Evolutionary conservation across 1,140 invertebrate genomes (phyloP), one percentile per base, ranked within the genome.

Genomic region (Ruditapes philippinarum): DNA sequence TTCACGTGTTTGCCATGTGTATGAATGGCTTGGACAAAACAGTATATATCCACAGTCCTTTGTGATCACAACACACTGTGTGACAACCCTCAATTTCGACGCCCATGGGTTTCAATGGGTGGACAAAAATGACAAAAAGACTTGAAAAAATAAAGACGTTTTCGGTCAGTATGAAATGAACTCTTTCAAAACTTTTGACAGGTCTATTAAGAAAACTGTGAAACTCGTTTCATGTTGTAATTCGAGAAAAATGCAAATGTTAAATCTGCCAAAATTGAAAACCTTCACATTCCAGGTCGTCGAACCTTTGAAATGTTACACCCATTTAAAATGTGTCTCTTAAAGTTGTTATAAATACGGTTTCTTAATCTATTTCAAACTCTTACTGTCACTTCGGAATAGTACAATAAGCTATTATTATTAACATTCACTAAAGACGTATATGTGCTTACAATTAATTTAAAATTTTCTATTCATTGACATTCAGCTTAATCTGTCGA

Each of bases 181-280:
- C 74, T 22, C 45, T 49, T 78, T 78, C 45, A 54, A 51, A 36
- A 36, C 28, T 51, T 14, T 31, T 78, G 74, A 78, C 74, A 78
- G 45, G 25, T 78, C 45, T 36, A 51, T 78, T 78, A 78, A 78
- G 45, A 51, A 54, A 25, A 78, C 14, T 9, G 7, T 4, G 45
- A 78, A 36, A 36, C 45, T 45, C 28, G 42, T 78, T 78, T 78
- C 45, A 78, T 51, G 49, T 51, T 78, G 74, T 40, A 78, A 78
- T 78, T 36, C 36, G 74, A 78, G 74, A 45, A 49, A n/a, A 49
- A 36, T 51, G 45, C 31, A 78, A 36, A 51, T 51, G 42, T 54
- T 54, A 28, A 78, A 78, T 51, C 74, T 78, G 74, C 74, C 74
- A 78, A 78, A 70, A 70, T 17, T 38, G 28, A 38, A 70, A 22